phyloP scores from a whole-genome alignment of 2,797 vertebrate genomes.

The Sitta carolinensis region DNA sequence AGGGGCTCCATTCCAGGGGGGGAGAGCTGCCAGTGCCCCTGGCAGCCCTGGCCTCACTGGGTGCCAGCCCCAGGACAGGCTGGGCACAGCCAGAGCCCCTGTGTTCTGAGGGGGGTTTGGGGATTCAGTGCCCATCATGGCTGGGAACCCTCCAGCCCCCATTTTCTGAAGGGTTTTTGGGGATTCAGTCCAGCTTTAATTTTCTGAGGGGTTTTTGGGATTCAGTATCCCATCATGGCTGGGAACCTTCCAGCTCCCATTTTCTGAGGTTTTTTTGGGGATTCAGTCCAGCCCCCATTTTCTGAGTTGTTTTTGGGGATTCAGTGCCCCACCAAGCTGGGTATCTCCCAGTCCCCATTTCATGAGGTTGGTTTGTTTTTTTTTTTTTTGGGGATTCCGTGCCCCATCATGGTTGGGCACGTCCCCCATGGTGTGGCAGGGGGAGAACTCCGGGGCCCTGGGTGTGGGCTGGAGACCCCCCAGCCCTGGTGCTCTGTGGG shows the following conservation, averaged over 20 bases:
- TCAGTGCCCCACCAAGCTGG: not conserved
- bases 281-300: not conserved
- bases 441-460: too few relatives aligned
- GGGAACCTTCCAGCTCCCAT: too few relatives aligned
- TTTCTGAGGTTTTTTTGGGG: not conserved
- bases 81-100: not conserved
- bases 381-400: not conserved
- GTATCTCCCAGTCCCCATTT: too few relatives aligned
- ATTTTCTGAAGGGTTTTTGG: fast-evolving
- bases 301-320: not conserved
- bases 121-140: not conserved
- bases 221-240: not conserved
- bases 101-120: not conserved
- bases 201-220: not conserved
- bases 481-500: fast-evolving
- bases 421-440: too few relatives aligned
- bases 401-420: not conserved
- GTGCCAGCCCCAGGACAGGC: fast-evolving
- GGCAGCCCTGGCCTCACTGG: not conserved
- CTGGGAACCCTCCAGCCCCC: too few relatives aligned
- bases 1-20: not conserved
- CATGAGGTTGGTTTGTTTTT: too few relatives aligned
- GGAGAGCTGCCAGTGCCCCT: not conserved
- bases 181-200: not conserved
- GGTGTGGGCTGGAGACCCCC: not conserved